A percentile compares a stretch with the other conserved stretches of the same genome.
Evolutionary conservation across 1,140 invertebrate genomes (phyloP).

Genomic region (Riptortus pedestris): DNA sequence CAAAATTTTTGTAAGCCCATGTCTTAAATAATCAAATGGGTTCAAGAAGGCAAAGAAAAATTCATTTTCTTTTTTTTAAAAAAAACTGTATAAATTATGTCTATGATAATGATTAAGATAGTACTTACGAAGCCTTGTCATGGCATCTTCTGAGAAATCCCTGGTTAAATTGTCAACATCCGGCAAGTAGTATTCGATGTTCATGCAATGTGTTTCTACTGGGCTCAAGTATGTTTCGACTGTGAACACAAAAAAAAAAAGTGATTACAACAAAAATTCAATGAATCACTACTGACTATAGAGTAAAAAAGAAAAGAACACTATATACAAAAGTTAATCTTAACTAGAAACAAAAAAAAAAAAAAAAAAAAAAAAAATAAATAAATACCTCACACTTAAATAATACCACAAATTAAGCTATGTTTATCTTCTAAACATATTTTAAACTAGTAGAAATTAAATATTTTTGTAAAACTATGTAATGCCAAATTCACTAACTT

Average conservation of each 20-base stretch:
- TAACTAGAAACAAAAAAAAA: neutral
- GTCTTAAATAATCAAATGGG: no score
- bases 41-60: no score
- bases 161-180: conserved; percentile 72
- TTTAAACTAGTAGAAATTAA: no score
- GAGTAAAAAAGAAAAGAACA: neutral
- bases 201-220: conserved; percentile 87
- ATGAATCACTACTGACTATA: neutral
- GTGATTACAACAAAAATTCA: neutral
- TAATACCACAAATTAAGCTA: no score
- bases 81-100: no score
- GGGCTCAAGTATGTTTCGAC: conserved; percentile 83
- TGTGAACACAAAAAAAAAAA: conserved; percentile 42
- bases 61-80: no score
- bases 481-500: no score
- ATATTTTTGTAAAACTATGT: no score
- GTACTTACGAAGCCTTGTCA: conserved; percentile 68
- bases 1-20: no score
- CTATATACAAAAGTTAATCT: neutral
- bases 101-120: neutral
- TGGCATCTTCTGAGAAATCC: conserved; percentile 68
- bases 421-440: no score
- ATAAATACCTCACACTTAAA: no score
- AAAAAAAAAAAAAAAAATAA: neutral
- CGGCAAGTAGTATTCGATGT: conserved; percentile 86